A percentile compares a stretch with the other conserved stretches of the same genome.
phyloP scores from a whole-genome alignment of 64 coral and sea anemone species.

The Platygyra sinensis region DNA sequence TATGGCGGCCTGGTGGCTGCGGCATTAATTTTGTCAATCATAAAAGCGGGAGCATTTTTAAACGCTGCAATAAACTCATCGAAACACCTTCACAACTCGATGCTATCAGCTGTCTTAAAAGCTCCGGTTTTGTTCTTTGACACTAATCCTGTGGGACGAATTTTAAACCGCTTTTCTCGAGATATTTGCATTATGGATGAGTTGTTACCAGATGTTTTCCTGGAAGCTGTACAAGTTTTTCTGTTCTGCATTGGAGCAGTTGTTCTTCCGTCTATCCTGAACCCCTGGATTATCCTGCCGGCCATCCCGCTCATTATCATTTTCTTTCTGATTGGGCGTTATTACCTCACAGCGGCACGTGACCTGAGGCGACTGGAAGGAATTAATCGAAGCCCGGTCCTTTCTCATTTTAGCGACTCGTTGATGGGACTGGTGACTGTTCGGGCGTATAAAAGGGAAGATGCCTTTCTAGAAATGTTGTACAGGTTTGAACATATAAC shows the following conservation, averaged over 20 bases:
- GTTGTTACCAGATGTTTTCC: constrained; percentile 23
- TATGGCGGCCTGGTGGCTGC: constrained; percentile 24
- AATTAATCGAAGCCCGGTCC: constrained; percentile 49
- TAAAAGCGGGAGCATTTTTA: constrained; percentile 12
- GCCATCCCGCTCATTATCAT: constrained; percentile 17
- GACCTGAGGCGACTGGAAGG: constrained; percentile 51
- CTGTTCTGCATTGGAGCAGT: constrained; percentile 45
- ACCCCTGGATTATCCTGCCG: constrained; percentile 28
- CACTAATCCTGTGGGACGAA: constrained; percentile 43
- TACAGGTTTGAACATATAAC: constrained; percentile 38
- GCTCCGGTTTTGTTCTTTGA: constrained; percentile 56
- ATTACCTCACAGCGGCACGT: constrained; percentile 37
- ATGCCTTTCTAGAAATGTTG: constrained; percentile 11
- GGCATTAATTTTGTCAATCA: constrained; percentile 16
- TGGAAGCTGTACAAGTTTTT: constrained; percentile 26
- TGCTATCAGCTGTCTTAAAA: constrained; percentile 22
- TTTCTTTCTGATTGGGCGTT: constrained; percentile 9
- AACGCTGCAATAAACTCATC: constrained; percentile 27
- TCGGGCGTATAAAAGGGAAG: constrained; percentile 31
- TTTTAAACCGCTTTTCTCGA: constrained; percentile 50
- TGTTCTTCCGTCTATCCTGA: constrained; percentile 36
- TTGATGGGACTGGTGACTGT: constrained; percentile 57
- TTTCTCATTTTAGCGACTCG: constrained; percentile 57
- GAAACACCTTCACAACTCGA: constrained; percentile 23
- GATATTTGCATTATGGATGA: constrained; percentile 53